Base-by-base conservation (phyloP, 2,888 invertebrate genomes). In the Cryptocephalus moraei region DNA sequence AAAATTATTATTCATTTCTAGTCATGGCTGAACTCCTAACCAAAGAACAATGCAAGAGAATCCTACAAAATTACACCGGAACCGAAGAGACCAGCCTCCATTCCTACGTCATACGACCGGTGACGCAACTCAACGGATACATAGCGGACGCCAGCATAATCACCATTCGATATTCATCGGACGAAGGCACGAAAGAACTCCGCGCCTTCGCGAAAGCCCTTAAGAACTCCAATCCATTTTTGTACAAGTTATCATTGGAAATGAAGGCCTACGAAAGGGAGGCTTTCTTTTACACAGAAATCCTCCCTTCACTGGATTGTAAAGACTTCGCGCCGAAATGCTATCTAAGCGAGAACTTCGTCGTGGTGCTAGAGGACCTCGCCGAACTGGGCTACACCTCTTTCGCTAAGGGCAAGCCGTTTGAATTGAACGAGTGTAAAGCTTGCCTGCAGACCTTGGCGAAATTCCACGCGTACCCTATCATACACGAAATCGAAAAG, bases 401-500 rank as follows among this genome's bases (percentile, higher is more conserved):
- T 2, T 49, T 53, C 11, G 47, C 47, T 8, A 62, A 62, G 40
- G 55, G 70, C 14, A 65, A 71, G 46, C 48, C 60, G 1, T 73
- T 77, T 41, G 75, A 77, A 50, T 61, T 70, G 44, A 62, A 67
- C 1, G 77, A 78, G 52, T 75, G 73, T 9, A 56, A 71, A 32
- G 65, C 69, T 56, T 74, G 75, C 33, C 60, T 78, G 42, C 64
- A 66, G 47, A 68, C 74, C 2, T 55, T 79, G 33, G 73, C 77
- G 0, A 70, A 74, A 55, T 73, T 78, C 51, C 79, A 79, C 48
- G 71, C 73, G 0, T 66, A 72, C n/a, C 68, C 73, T 6, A 68
- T 78, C 9, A 62, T 76, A 41, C 75, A 68, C 52, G 77, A 79
- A 62, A 67, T 71, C 48, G 62, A 57, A 9, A 61, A 58, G 50